These are phyloP conservation scores for Camelus bactrianus DNA, from an alignment of 2,113 vertebrate genomes.

Conservation along the genomic window DNA sequence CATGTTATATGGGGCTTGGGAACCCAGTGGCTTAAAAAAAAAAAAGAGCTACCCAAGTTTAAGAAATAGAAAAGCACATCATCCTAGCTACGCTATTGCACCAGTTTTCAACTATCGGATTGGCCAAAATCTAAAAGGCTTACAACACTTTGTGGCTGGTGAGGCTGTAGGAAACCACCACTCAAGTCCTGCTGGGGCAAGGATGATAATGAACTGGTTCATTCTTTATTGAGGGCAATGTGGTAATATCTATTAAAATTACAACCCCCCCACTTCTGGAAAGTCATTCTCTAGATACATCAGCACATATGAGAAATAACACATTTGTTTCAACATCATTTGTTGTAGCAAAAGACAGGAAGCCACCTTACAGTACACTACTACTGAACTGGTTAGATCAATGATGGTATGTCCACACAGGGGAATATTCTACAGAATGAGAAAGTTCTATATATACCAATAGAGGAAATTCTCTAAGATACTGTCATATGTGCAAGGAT, in stretches of 20 bases:
- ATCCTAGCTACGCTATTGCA: background rate
- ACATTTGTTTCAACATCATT: background rate
- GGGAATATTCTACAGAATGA: background rate
- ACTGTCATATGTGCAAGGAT: background rate
- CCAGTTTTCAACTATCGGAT: background rate
- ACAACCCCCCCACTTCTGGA: background rate
- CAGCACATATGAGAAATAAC: background rate
- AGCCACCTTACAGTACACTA: background rate
- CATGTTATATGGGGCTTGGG: background rate
- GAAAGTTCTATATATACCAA: background rate
- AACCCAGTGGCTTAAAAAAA: background rate
- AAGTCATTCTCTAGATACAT: background rate
- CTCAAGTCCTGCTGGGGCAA: background rate
- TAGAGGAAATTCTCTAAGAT: constrained; percentile 1
- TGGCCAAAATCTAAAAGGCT: background rate
- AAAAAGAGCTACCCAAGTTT: background rate
- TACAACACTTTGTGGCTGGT: background rate
- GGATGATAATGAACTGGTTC: background rate
- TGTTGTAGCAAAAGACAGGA: constrained; percentile 27
- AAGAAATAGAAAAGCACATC: background rate
- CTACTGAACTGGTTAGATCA: background rate
- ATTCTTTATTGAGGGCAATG: background rate
- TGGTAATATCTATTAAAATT: background rate
- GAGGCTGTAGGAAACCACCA: background rate
- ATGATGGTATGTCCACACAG: background rate